Percentiles rank a stretch among this genome's conserved stretches.
phyloP scores from a whole-genome alignment of 2,113 vertebrate genomes.

The Antechinus flavipes region DNA sequence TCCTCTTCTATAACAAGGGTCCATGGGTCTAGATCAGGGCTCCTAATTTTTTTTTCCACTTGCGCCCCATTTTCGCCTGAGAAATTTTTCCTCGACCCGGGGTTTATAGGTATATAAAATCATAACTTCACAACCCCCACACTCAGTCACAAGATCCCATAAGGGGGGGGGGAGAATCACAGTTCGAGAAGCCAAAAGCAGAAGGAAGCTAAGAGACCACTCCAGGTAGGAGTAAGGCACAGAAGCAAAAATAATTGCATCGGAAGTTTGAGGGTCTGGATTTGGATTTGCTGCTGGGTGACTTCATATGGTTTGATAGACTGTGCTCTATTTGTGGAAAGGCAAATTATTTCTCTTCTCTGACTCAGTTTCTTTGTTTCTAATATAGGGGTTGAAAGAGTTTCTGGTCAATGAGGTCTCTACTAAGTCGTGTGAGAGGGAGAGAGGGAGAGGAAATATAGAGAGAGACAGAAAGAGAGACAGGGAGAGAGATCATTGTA shows the following conservation, averaged over 20 bases:
- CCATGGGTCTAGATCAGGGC: not conserved
- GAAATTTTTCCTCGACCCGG: too few relatives aligned
- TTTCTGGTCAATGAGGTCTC: not conserved
- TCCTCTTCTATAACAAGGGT: not conserved
- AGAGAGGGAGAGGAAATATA: too few relatives aligned
- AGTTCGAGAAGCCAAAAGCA: not conserved
- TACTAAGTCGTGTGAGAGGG: too few relatives aligned
- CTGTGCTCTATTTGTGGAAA: not conserved
- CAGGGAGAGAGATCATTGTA: too few relatives aligned
- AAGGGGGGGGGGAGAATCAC: too few relatives aligned
- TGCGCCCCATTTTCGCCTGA: too few relatives aligned
- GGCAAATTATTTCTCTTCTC: not conserved
- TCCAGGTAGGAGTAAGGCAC: not conserved
- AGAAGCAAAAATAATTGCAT: not conserved
- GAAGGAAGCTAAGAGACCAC: not conserved
- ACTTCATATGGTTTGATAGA: not conserved
- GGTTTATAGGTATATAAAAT: too few relatives aligned
- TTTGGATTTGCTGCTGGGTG: not conserved
- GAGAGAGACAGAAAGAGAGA: too few relatives aligned
- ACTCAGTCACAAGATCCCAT: too few relatives aligned
- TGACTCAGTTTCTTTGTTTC: not conserved
- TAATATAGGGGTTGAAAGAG: not conserved
- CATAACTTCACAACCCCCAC: too few relatives aligned
- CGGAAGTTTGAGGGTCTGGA: not conserved
- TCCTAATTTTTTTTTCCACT: too few relatives aligned